Evolutionary conservation across 2,113 vertebrate genomes (phyloP), one percentile per base, ranked within the genome.

Genomic region (Pseudopodoces humilis): DNA sequence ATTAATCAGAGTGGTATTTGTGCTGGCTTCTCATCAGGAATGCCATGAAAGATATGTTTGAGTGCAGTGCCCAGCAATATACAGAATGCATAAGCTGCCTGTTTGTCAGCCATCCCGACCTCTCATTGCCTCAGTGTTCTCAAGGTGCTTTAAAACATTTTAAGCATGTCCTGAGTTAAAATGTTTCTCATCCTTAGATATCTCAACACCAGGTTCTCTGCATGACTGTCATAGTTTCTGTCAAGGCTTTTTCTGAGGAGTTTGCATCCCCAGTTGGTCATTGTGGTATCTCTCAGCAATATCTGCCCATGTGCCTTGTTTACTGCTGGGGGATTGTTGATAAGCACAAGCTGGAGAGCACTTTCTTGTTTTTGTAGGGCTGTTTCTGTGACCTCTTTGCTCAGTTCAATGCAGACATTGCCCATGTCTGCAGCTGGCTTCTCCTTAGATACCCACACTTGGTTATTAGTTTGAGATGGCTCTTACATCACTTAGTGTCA

Each of bases 1-100:
- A 91, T 96, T 94, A 96, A 91, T 83, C 94, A 77, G 88, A 70
- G 92, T 74, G 81, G 83, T 94, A 89, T 96, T 97, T 96, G 77
- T 82, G 65, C 93, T 96, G 94, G 95, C 95, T 92, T 83, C 91
- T 60, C 86, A 30, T 93, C 94, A 95, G 53, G 96, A 96, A 96
- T 89, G 83, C 83, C 83, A 72, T 91, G 95, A 91, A 94, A 94
- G 94, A 84, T 94, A 91, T 16, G 88, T 95, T 91, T 84, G 94
- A 96, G 93, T 79, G 76, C 71, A 64, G 86, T 13, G 37, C 68
- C 68, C 74, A 71, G 83, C 89, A 93, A 94, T 68, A 88, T 83
- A 92, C 88, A 92, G 86, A 69, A 92, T 92, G 68, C 58, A 96
- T 95, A 96, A 81, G 90, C 69, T 90, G 90, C 41, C 60, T 95